These are phyloP conservation scores for Hydrophis major DNA, from an alignment of 2,797 vertebrate species.

Conservation along the genomic window DNA sequence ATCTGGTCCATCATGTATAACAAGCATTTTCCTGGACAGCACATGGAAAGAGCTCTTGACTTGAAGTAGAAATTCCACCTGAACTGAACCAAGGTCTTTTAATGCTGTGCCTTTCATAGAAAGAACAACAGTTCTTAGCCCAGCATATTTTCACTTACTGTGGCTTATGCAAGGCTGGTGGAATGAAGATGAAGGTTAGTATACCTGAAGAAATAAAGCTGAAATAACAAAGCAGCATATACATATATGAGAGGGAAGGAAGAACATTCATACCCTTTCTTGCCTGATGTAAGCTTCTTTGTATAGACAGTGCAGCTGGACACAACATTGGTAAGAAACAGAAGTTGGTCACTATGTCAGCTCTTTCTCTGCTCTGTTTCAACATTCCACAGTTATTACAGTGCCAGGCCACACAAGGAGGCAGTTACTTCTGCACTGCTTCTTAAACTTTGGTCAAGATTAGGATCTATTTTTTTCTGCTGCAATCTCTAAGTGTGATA, in stretches of 20 bases:
- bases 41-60: conserved; percentile 42
- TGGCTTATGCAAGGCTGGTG: conserved; percentile 39
- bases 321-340: neutral
- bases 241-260: neutral
- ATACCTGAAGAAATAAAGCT: conserved; percentile 40
- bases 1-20: conserved; percentile 14
- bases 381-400: conserved; percentile 20
- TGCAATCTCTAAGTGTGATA: conserved; percentile 10
- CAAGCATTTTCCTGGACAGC: conserved; percentile 37
- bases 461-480: conserved; percentile 18
- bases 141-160: conserved; percentile 35
- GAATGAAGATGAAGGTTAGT: neutral
- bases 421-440: conserved; percentile 29
- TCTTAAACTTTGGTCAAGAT: conserved; percentile 61
- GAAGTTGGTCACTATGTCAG: neutral
- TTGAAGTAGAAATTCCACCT: conserved; percentile 24
- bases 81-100: conserved; percentile 26
- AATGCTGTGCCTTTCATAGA: conserved; percentile 68
- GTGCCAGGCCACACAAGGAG: neutral
- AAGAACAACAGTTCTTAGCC: conserved; percentile 66
- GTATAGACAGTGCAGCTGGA: conserved; percentile 6
- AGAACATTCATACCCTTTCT: conserved; percentile 10
- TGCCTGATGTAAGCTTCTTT: neutral
- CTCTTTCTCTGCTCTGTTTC: rapidly evolving
- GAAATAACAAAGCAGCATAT: neutral